Evolutionary conservation across 2,113 vertebrate genomes (phyloP).

Genomic region (Saccopteryx bilineata): DNA sequence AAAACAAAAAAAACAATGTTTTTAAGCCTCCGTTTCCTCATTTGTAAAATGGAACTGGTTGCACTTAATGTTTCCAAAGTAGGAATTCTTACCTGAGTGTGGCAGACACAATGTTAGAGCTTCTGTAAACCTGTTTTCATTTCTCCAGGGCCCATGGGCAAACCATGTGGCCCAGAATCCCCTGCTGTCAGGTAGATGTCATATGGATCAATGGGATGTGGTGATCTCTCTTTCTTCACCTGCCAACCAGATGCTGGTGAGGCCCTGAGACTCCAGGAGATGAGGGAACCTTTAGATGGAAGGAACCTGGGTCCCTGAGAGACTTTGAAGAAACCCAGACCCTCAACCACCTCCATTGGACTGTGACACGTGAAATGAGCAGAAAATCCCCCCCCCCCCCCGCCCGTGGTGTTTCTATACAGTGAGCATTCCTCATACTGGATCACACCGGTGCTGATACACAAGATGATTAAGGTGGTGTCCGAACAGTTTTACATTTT

Average conservation of each 20-base stretch:
- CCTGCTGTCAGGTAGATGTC: neutral
- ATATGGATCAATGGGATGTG: neutral
- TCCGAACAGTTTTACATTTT: neutral
- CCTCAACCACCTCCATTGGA: fast-evolving
- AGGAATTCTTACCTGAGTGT: neutral
- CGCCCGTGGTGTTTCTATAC: neutral
- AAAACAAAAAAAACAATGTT: neutral
- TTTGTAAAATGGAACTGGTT: neutral
- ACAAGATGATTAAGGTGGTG: neutral
- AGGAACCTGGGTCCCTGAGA: neutral
- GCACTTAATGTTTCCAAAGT: neutral
- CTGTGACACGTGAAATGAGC: neutral
- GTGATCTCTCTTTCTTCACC: neutral
- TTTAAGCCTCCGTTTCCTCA: neutral
- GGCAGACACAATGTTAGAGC: neutral
- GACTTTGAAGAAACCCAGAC: neutral
- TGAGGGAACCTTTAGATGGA: neutral
- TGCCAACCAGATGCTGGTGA: neutral
- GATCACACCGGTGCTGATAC: neutral
- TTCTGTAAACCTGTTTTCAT: neutral
- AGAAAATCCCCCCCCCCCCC: neutral
- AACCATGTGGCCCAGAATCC: neutral
- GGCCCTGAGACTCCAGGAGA: neutral
- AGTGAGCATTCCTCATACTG: neutral
- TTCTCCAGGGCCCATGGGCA: neutral